phyloP scores from a whole-genome alignment of 1,140 invertebrate genomes.

The Aradophagus sp. region DNA sequence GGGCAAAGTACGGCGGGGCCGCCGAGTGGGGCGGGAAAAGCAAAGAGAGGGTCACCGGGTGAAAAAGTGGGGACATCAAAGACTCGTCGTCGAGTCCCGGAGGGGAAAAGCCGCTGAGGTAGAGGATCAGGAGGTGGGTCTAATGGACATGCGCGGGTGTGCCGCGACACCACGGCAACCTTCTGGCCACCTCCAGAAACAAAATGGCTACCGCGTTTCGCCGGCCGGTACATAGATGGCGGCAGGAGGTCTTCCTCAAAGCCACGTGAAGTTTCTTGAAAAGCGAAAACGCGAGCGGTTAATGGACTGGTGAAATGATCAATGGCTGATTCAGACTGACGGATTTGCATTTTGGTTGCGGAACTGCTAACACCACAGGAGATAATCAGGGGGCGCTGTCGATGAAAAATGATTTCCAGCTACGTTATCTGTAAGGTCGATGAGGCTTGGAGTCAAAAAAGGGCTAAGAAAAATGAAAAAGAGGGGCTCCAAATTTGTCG shows the following conservation, averaged over 20 bases:
- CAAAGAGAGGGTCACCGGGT: conserved; percentile 37
- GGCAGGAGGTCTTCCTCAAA: conserved; percentile 54
- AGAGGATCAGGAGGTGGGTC: conserved; percentile 67
- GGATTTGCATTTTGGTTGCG: conserved; percentile 1
- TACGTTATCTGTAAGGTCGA: conserved; percentile 6
- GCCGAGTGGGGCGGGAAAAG: conserved; percentile 25
- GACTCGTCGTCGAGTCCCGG: conserved; percentile 20
- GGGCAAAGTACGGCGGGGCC: conserved; percentile 12
- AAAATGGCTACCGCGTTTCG: conserved; percentile 72
- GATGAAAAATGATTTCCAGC: conserved; percentile 9
- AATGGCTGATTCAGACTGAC: conserved; percentile 15
- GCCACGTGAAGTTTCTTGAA: conserved; percentile 14
- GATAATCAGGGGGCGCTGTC: background rate
- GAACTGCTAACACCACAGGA: background rate
- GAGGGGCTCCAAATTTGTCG: conserved; percentile 26
- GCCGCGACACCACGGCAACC: conserved; percentile 74
- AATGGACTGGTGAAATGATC: conserved; percentile 21
- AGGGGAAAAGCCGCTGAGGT: conserved; percentile 51
- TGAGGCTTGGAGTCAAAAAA: background rate
- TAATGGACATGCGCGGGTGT: conserved; percentile 75
- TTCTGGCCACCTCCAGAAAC: conserved; percentile 75
- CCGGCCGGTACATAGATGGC: conserved; percentile 66
- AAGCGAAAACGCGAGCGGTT: conserved; percentile 28
- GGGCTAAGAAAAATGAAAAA: too few relatives aligned
- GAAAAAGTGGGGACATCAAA: conserved; percentile 45